phyloP scores from a whole-genome alignment of 2,113 vertebrate species.

The Illadopsis cleaveri region DNA sequence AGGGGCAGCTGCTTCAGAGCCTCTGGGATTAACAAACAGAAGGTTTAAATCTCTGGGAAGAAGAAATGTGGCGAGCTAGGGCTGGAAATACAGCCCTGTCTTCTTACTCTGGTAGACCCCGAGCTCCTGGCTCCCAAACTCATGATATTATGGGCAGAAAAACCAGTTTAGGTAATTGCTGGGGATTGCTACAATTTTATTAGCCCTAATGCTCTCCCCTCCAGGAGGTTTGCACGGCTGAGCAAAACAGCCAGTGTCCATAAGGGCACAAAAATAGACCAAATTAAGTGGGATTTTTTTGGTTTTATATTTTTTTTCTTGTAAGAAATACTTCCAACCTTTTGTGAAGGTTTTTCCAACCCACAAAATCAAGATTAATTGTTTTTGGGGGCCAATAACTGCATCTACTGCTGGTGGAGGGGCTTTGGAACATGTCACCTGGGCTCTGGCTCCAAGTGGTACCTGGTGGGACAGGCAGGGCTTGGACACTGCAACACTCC shows the following conservation, averaged over 20 bases:
- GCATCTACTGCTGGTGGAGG: background rate
- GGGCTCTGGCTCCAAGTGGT: accelerated
- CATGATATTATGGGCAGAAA: background rate
- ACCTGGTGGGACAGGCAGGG: background rate
- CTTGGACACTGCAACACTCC: background rate
- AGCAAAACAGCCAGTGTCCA: background rate
- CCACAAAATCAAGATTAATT: background rate
- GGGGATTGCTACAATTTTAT: background rate
- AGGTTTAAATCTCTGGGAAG: background rate
- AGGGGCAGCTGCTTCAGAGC: background rate
- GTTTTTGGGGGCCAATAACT: background rate
- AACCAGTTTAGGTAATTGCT: background rate
- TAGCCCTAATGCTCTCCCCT: background rate
- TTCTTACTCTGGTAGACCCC: accelerated
- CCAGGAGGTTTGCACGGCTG: background rate
- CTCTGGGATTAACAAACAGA: background rate
- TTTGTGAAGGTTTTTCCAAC: background rate
- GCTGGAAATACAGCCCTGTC: background rate
- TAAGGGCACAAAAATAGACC: background rate
- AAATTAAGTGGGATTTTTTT: background rate
- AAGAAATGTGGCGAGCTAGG: background rate
- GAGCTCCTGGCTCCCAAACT: background rate
- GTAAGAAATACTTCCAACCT: background rate
- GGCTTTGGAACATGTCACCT: accelerated
- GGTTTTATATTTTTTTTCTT: background rate